Evolutionary conservation across 2,113 vertebrate species (phyloP).

Genomic region (Suricata suricatta): DNA sequence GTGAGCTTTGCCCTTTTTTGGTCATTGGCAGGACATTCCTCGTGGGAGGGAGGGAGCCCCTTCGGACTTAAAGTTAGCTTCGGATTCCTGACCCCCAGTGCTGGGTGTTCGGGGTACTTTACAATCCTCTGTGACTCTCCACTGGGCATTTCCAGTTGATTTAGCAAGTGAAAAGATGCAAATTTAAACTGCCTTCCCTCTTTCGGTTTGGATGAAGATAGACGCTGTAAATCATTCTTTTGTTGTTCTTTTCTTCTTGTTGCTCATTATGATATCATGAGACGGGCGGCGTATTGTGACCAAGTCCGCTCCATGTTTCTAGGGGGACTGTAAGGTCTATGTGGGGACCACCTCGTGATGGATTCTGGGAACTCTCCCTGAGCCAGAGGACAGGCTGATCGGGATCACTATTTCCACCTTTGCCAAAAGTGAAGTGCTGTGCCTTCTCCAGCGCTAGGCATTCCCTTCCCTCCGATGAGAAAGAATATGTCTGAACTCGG

Average conservation of each 20-base stretch:
- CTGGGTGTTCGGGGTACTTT: not conserved
- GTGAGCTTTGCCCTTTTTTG: not conserved
- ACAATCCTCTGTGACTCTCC: too few species aligned
- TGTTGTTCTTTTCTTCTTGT: not conserved
- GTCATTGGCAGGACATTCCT: not conserved
- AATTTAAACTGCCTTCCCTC: not conserved
- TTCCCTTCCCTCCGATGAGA: not conserved
- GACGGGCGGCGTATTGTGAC: not conserved
- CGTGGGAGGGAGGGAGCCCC: not conserved
- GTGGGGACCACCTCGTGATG: accelerated
- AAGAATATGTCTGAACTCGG: not conserved
- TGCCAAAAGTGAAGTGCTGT: not conserved
- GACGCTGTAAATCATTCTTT: not conserved
- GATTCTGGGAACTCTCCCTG: not conserved
- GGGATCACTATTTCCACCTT: not conserved
- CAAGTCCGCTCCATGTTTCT: not conserved
- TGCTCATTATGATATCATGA: not conserved
- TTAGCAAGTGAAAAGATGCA: not conserved
- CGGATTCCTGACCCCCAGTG: not conserved
- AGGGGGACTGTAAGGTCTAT: not conserved
- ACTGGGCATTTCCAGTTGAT: not conserved
- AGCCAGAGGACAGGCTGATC: not conserved
- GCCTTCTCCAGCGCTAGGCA: not conserved
- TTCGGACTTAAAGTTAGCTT: not conserved
- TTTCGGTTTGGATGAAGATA: not conserved